phyloP scores from a whole-genome alignment of 2,797 vertebrate species.

The Fringilla coelebs region DNA sequence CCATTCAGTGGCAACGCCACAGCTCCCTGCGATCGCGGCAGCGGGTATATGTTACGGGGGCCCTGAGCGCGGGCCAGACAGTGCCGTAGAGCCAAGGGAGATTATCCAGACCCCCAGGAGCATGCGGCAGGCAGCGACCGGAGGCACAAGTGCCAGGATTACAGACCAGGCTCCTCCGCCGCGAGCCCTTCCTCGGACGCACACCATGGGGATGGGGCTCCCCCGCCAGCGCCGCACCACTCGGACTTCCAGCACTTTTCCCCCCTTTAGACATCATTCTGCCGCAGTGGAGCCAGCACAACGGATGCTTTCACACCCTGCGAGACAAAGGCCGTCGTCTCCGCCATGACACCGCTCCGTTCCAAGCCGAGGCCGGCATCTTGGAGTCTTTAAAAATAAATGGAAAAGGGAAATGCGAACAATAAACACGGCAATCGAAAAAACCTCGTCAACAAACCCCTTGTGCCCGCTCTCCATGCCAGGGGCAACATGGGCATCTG shows the following conservation, averaged over 20 bases:
- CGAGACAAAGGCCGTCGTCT: slow-evolving; percentile 80
- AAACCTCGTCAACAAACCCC: slow-evolving; percentile 61
- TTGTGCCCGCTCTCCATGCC: slow-evolving; percentile 74
- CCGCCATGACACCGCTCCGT: slow-evolving; percentile 76
- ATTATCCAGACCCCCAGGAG: slow-evolving; percentile 79
- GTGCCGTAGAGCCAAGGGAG: slow-evolving; percentile 74
- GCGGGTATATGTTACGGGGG: slow-evolving; percentile 86
- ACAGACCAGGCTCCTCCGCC: slow-evolving; percentile 64
- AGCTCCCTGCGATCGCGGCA: slow-evolving; percentile 83
- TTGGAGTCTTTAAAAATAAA: slow-evolving; percentile 66
- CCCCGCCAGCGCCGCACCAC: slow-evolving; percentile 57
- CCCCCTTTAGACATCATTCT: slow-evolving; percentile 71
- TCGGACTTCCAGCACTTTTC: slow-evolving; percentile 70
- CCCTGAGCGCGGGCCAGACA: slow-evolving; percentile 80
- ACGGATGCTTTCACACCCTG: slow-evolving; percentile 80
- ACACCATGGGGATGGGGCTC: slow-evolving; percentile 58
- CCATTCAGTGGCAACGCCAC: slow-evolving; percentile 98
- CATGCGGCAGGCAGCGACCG: slow-evolving; percentile 73
- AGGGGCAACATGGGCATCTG: slow-evolving; percentile 85
- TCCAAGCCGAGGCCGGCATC: slow-evolving; percentile 74
- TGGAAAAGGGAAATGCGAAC: slow-evolving; percentile 63
- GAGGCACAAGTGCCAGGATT: slow-evolving; percentile 77
- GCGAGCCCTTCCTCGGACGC: slow-evolving; percentile 65
- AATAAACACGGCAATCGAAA: slow-evolving; percentile 67
- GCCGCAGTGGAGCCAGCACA: slow-evolving; percentile 76